phyloP scores from a whole-genome alignment of 2,113 vertebrate genomes.

The Phalacrocorax aristotelis region DNA sequence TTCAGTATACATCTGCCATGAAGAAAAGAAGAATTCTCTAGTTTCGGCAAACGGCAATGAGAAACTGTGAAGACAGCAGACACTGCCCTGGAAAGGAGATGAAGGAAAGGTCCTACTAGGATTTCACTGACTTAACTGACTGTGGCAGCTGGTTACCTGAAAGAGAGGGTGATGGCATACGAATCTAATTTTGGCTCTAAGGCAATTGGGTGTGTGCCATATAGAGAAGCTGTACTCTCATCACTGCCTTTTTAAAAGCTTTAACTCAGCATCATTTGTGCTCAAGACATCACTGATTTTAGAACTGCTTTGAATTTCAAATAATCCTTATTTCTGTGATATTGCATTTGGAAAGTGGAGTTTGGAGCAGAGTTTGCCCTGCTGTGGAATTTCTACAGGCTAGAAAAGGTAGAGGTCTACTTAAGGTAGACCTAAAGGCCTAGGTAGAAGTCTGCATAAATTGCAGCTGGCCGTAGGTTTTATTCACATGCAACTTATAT shows the following conservation, averaged over 20 bases:
- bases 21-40: not conserved
- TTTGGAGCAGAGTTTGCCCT: not conserved
- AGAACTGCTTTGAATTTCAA: not conserved
- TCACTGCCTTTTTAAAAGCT: not conserved
- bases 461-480: fast-evolving
- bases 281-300: not conserved
- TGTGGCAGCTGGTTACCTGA: not conserved
- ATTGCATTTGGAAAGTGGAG: not conserved
- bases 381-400: not conserved
- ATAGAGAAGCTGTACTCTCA: not conserved
- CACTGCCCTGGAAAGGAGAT: not conserved
- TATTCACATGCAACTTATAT: not conserved
- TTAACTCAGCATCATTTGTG: not conserved
- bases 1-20: not conserved
- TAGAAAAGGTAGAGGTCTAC: too few relatives aligned
- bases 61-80: not conserved
- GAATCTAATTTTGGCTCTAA: not conserved
- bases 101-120: not conserved
- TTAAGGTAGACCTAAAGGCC: too few relatives aligned
- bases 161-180: not conserved
- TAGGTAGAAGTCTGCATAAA: not conserved
- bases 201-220: not conserved
- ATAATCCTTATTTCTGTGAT: not conserved
- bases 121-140: not conserved
- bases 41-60: not conserved